Conservation (phyloP, 2,797 vertebrate species). For the Gallirallus australis region DNA sequence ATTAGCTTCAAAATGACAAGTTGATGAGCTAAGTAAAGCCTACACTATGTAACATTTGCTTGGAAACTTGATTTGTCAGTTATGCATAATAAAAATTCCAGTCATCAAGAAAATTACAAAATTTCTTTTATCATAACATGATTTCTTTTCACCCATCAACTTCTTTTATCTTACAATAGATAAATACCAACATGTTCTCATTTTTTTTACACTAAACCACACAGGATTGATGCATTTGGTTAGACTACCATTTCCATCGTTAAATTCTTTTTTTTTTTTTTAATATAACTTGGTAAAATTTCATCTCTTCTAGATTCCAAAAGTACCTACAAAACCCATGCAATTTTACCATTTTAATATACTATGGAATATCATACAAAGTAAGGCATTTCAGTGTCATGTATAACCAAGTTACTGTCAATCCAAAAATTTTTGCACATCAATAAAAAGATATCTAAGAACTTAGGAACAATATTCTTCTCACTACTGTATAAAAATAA, state of each 20-base stretch:
- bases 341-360: slow-evolving; percentile 97
- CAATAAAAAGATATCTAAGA: slow-evolving; percentile 94
- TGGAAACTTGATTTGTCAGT: slow-evolving; percentile 93
- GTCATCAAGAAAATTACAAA: slow-evolving; percentile 92
- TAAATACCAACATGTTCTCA: slow-evolving; percentile 88
- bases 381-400: slow-evolving; percentile 99
- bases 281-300: slow-evolving; percentile 89
- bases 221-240: slow-evolving; percentile 90
- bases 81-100: slow-evolving; percentile 91
- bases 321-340: slow-evolving; percentile 96
- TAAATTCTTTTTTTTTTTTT: slow-evolving; percentile 85
- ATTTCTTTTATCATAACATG: slow-evolving; percentile 92
- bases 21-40: slow-evolving; percentile 92
- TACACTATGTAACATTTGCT: slow-evolving; percentile 94
- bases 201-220: slow-evolving; percentile 88
- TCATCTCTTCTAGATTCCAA: slow-evolving; percentile 88
- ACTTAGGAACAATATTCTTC: slow-evolving; percentile 89
- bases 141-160: slow-evolving; percentile 93
- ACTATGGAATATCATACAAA: slow-evolving; percentile 98
- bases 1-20: slow-evolving; percentile 93
- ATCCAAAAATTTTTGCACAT: slow-evolving; percentile 91
- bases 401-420: slow-evolving; percentile 94
- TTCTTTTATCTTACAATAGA: slow-evolving; percentile 86
- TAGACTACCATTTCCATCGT: slow-evolving; percentile 87
- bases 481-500: slow-evolving; percentile 91